Base-by-base conservation (phyloP, 2,888 invertebrate species). In the Theretra japonica region DNA sequence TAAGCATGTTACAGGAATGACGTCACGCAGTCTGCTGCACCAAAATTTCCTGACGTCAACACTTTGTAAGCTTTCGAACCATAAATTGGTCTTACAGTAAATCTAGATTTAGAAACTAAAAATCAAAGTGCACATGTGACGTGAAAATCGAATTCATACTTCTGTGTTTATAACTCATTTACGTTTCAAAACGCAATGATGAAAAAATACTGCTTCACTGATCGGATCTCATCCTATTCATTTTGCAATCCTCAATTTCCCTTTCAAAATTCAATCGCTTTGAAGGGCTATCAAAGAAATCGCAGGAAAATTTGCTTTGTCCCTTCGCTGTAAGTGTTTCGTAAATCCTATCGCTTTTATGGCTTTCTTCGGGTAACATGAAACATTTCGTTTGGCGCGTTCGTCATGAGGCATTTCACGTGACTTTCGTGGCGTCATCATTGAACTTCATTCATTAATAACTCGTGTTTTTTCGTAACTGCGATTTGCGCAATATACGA, bases 321-420 rank as follows among this genome's bases (percentile, higher is more conserved):
- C 53, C 68, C 48, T 62, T 50, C 30, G 15, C 23, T 58, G 41
- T 70, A 65, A 68, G 48, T 50, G 73, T 74, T 74, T 70, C 77
- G 79, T 80, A 80, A 82, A 76, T 79, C 76, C 76, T 79, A 76
- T 79, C 76, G 75, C 73, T 74, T 72, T 86, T 87, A 77, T 78
- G 77, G 74, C 73, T 62, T 76, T 72, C 73, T 78, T 76, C 76
- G 73, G 74, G 30, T 68, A 58, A 59, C 23, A 59, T 72, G 53
- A 59, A 72, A 69, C 23, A 56, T 41, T 48, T 23, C 15, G n/a
- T n/a, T n/a, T n/a, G n/a, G n/a, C n/a, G n/a, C n/a, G n/a, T 5
- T 53, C 23, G 23, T 65, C 65, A 65, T 23, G 23, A 17, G 11
- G 21, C 5, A 6, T 33, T 15, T 48, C 62, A 21, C 21, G 41